phyloP scores from a whole-genome alignment of 2,888 invertebrate genomes.

The Cephus runcator region DNA sequence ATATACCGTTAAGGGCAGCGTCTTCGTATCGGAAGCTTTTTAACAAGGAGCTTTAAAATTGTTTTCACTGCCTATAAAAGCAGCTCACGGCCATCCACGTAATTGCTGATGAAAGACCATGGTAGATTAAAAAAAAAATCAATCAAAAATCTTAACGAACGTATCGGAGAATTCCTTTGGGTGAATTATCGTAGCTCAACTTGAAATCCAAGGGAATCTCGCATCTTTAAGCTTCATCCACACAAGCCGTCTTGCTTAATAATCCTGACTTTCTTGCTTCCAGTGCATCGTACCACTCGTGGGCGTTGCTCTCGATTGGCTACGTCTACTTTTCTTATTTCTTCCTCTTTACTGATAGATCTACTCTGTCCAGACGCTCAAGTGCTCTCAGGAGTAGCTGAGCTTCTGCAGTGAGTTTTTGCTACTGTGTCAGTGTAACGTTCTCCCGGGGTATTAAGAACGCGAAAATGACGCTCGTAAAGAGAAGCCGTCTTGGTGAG shows the following conservation, averaged over 20 bases:
- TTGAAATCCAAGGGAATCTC: not conserved
- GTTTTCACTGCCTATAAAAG: not conserved
- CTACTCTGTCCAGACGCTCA: not conserved
- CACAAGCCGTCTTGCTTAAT: not conserved
- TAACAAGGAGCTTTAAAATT: not conserved
- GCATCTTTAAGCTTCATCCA: not conserved
- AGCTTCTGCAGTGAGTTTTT: not conserved
- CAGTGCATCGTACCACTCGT: not conserved
- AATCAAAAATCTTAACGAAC: not conserved
- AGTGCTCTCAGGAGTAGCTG: not conserved
- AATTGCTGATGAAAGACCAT: not conserved
- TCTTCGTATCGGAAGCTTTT: not conserved
- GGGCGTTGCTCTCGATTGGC: not conserved
- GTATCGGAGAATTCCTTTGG: too few species aligned
- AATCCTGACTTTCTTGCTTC: not conserved
- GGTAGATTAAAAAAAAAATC: not conserved
- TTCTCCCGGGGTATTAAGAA: not conserved
- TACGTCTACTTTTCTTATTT: not conserved
- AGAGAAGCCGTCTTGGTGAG: not conserved
- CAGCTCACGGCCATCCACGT: not conserved
- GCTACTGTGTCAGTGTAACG: not conserved
- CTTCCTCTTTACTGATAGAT: not conserved
- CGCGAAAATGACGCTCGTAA: not conserved
- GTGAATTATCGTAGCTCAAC: not conserved
- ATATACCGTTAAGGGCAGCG: not conserved